These are phyloP conservation scores for Odontomachus brunneus DNA, from an alignment of 1,140 invertebrate genomes.

Conservation along the genomic window DNA sequence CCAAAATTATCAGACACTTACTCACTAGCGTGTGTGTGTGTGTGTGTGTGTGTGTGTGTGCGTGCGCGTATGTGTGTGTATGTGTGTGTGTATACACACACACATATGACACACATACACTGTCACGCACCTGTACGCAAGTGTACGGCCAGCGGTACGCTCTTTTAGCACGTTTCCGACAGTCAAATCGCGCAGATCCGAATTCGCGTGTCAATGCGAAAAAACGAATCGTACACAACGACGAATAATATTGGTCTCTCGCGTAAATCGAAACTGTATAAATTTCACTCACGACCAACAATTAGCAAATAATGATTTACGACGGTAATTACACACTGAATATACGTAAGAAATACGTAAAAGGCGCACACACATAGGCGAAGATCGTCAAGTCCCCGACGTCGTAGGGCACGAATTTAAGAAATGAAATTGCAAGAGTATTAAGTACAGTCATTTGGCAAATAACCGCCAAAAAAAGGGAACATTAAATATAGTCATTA, in stretches of 20 bases:
- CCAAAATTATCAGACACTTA: constrained; percentile 26
- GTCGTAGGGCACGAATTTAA: constrained; percentile 7
- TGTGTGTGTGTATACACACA: neutral
- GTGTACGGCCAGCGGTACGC: no score
- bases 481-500: constrained; percentile 16
- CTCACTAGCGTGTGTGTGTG: neutral
- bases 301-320: constrained; percentile 26
- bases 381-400: neutral
- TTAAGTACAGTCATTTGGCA: constrained; percentile 38
- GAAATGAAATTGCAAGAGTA: constrained; percentile 11
- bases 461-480: constrained; percentile 3
- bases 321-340: constrained; percentile 35
- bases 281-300: constrained; percentile 45
- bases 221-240: neutral
- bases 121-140: neutral
- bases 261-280: constrained; percentile 29
- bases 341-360: neutral
- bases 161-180: neutral
- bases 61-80: no score
- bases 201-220: neutral
- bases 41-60: no score
- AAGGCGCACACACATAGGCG: constrained; percentile 1
- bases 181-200: neutral
- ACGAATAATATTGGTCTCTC: neutral
- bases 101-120: neutral